A percentile compares a stretch with the other conserved stretches of the same genome.
Evolutionary conservation across 2,797 vertebrate genomes (phyloP).

Genomic region (Scolopax bukidnonensis): DNA sequence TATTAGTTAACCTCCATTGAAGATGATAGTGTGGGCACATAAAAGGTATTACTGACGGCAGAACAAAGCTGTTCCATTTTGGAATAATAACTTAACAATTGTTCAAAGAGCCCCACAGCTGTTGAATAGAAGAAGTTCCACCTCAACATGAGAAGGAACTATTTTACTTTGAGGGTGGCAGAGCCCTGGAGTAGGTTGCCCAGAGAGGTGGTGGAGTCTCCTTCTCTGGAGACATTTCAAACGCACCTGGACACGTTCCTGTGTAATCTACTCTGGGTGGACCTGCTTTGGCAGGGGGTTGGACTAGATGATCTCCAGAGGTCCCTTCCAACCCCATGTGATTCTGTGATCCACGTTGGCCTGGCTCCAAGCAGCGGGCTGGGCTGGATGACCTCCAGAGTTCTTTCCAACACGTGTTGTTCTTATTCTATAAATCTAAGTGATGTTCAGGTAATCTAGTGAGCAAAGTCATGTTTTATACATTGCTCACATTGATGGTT

Average conservation of each 20-base stretch:
- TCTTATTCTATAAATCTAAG: neutral
- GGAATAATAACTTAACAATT: neutral
- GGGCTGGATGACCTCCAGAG: neutral
- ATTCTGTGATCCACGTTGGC: fast-evolving
- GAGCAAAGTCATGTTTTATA: neutral
- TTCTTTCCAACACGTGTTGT: neutral
- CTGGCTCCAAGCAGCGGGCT: neutral
- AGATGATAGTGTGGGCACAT: neutral
- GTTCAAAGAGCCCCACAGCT: neutral
- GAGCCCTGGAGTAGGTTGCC: too few species aligned
- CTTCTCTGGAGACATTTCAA: too few species aligned
- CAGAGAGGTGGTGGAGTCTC: too few species aligned
- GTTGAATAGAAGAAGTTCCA: neutral
- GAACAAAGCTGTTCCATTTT: neutral
- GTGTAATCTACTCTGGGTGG: too few species aligned
- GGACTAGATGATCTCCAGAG: too few species aligned
- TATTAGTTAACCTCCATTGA: neutral
- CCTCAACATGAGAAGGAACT: too few species aligned
- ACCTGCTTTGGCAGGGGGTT: too few species aligned
- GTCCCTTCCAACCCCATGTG: too few species aligned
- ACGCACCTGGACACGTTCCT: too few species aligned
- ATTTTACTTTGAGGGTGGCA: too few species aligned
- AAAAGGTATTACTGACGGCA: neutral
- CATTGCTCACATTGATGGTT: fast-evolving
- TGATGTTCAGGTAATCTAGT: neutral